Evolutionary conservation across 1,140 invertebrate species (phyloP), one percentile per base, ranked within the genome.

Genomic region (Euura saliciscinereae): DNA sequence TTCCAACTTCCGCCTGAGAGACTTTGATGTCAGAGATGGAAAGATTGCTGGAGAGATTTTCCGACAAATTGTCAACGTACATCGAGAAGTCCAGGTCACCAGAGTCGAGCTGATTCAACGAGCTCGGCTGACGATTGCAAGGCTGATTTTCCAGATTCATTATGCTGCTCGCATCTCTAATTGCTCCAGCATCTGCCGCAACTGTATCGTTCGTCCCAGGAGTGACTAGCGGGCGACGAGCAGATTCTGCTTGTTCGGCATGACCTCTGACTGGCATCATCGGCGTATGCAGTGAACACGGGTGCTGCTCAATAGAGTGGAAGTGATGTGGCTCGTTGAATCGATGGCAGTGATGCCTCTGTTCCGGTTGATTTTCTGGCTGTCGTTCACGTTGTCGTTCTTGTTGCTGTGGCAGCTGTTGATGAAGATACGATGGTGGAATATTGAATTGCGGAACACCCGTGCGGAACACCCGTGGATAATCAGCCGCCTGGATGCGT

Each of bases 61-160:
- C 78, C 11, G 81, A 79, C 28, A 81, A 59, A 74, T 78, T 80
- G 8, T 76, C 65, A 44, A 79, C 75, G 71, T 74, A 64, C 44
- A 78, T 43, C 45, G 68, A 66, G 28, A 28, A 28, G 28, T 28
- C 28, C 77, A 80, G 73, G 45, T 65, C 45, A 13, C 66, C 70
- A 10, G 78, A 79, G 73, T 89, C 88, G 64, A 82, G 83, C 6
- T 87, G 86, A 74, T 88, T 85, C 43, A 89, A 79, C 64, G 84
- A 84, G 11, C 84, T 86, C 67, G 88, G 74, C 71, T 68, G 69
- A 64, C 66, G 43, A 59, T 59, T 67, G 64, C 45, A 71, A 28
- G 89, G 84, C 66, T 87, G 87, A 73, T 82, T 89, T 73, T 89
- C 88, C 76, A 88, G 84, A 77, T 86, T 85, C 6, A 87, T 71